Conservation (phyloP, 2,797 vertebrate genomes). For the Crocidura indochinensis region DNA sequence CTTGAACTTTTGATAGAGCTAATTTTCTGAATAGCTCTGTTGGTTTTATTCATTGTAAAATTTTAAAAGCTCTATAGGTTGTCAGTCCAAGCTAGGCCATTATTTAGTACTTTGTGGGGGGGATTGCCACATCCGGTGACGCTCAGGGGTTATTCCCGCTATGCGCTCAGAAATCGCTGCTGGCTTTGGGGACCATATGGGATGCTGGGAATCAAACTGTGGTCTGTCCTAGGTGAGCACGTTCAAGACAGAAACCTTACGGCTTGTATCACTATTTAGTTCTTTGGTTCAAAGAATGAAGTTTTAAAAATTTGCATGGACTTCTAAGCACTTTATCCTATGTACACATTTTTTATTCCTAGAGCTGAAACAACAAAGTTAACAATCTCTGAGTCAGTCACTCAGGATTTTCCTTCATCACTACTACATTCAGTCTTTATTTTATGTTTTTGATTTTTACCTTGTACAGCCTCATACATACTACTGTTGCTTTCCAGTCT, state of each 20-base stretch:
- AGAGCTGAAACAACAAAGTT: constrained; percentile 24
- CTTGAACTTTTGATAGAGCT: constrained; percentile 47
- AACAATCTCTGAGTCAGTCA: constrained; percentile 2
- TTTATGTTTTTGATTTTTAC: constrained; percentile 47
- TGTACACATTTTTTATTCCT: constrained; percentile 37
- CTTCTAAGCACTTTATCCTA: constrained; percentile 5
- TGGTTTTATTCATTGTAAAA: constrained; percentile 21
- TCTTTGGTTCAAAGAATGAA: not conserved
- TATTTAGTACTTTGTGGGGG: too few species aligned
- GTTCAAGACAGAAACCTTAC: not conserved
- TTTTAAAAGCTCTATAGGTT: not conserved
- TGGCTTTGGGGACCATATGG: too few species aligned
- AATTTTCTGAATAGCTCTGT: constrained; percentile 17
- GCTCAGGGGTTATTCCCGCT: too few species aligned
- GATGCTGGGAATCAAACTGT: too few species aligned
- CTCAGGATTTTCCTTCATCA: constrained; percentile 22
- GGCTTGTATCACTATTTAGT: not conserved
- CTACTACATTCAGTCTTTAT: not conserved
- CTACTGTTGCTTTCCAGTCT: not conserved
- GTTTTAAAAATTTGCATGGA: constrained; percentile 43
- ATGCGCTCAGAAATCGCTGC: too few species aligned
- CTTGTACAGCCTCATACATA: not conserved
- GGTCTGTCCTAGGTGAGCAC: too few species aligned
- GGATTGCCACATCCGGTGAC: too few species aligned
- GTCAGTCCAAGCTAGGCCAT: too few species aligned